These are phyloP conservation scores for Nasua narica DNA, from an alignment of 2,797 vertebrate genomes.

Conservation along the genomic window DNA sequence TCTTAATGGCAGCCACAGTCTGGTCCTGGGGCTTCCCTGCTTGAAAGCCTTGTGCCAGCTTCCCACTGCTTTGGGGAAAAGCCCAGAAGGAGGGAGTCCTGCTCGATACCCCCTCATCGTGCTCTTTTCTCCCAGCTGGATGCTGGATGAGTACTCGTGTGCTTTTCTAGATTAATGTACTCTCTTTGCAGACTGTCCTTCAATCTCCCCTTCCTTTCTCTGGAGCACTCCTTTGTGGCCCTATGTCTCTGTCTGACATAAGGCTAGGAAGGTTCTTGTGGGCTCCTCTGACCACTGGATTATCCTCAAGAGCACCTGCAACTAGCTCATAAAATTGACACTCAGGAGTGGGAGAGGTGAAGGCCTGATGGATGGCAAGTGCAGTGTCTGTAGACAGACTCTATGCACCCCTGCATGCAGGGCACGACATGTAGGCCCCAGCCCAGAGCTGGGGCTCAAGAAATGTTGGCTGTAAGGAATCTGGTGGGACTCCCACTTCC, in stretches of 20 bases:
- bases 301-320: not conserved
- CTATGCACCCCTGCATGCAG: rapidly evolving
- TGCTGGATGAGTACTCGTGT: rapidly evolving
- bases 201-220: not conserved
- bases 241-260: not conserved
- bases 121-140: not conserved
- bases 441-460: too few species aligned
- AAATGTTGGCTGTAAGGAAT: not conserved
- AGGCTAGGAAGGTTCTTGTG: not conserved
- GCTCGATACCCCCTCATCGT: too few species aligned
- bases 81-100: not conserved
- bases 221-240: not conserved
- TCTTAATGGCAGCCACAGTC: not conserved
- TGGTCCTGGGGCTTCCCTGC: not conserved
- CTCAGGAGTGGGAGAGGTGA: not conserved
- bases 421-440: rapidly evolving
- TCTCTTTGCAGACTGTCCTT: not conserved
- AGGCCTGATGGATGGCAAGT: not conserved
- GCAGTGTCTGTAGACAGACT: rapidly evolving
- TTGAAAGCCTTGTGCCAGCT: not conserved
- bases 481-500: too few species aligned
- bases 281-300: rapidly evolving
- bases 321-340: not conserved
- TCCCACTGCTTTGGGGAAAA: not conserved
- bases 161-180: not conserved